Evolutionary conservation across 2,113 vertebrate genomes (phyloP).

Genomic region (Elephas maximus): DNA sequence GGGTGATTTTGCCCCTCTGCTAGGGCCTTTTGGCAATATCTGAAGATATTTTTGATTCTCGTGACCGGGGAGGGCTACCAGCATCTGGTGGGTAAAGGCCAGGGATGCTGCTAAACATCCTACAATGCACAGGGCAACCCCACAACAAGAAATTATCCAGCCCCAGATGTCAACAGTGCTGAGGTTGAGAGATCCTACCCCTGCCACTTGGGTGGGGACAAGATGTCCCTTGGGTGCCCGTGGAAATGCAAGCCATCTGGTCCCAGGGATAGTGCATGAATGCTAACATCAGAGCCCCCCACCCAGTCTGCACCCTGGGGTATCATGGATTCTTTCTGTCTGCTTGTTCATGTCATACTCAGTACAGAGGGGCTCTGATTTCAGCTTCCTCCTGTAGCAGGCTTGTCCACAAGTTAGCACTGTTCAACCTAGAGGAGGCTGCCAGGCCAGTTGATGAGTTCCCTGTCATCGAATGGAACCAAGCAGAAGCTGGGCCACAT

Average conservation of each 20-base stretch:
- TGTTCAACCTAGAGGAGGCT: background rate
- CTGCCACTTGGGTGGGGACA: background rate
- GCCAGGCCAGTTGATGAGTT: accelerated
- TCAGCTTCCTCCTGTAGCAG: background rate
- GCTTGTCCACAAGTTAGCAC: background rate
- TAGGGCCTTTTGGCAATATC: background rate
- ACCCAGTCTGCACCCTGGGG: accelerated
- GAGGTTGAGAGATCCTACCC: background rate
- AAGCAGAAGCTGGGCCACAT: background rate
- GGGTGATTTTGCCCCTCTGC: background rate
- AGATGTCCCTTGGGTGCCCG: background rate
- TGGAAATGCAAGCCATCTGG: background rate
- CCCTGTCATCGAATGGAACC: background rate
- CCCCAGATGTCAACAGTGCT: background rate
- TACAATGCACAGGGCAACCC: background rate
- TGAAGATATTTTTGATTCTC: background rate
- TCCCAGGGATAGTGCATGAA: background rate
- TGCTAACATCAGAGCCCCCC: background rate
- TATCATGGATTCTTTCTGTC: background rate
- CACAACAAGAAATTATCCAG: background rate
- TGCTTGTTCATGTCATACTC: accelerated
- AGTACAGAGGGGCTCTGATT: background rate
- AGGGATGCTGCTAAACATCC: background rate
- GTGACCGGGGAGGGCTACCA: background rate
- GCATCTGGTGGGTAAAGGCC: background rate